Conservation (phyloP, 2,888 invertebrate genomes). For the Nemoura dubitans region DNA sequence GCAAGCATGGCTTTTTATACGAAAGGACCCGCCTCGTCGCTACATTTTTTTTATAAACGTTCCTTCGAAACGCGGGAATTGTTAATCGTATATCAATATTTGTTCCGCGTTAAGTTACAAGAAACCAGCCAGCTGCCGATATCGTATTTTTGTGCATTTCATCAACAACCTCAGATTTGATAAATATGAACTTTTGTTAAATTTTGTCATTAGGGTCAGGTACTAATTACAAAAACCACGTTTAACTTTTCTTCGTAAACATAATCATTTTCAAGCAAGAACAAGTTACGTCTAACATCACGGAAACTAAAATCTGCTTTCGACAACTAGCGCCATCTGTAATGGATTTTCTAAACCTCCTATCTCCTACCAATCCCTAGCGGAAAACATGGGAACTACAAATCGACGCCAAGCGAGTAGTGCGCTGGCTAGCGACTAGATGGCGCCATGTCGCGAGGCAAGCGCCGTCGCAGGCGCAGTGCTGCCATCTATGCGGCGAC, state of each 20-base stretch:
- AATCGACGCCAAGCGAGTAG: background rate
- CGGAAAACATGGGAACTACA: background rate
- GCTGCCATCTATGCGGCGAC: slow-evolving; percentile 18
- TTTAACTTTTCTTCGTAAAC: background rate
- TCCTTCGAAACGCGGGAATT: background rate
- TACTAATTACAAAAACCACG: background rate
- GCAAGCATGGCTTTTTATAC: background rate
- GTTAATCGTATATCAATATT: background rate
- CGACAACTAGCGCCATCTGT: background rate
- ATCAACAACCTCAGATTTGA: background rate
- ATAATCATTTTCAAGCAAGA: background rate
- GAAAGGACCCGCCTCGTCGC: background rate
- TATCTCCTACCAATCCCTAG: background rate
- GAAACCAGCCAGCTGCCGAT: background rate
- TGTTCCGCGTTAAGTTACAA: background rate
- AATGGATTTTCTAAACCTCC: background rate
- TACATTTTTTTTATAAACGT: background rate
- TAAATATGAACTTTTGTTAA: background rate
- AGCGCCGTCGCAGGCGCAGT: background rate
- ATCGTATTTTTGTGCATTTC: background rate
- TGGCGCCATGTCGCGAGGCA: background rate
- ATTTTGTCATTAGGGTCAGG: background rate
- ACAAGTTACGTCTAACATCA: background rate
- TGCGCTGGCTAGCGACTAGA: background rate
- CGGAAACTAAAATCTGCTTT: background rate